These are phyloP conservation scores for Agrotis segetum DNA, from an alignment of 2,888 invertebrate genomes.

Conservation along the genomic window DNA sequence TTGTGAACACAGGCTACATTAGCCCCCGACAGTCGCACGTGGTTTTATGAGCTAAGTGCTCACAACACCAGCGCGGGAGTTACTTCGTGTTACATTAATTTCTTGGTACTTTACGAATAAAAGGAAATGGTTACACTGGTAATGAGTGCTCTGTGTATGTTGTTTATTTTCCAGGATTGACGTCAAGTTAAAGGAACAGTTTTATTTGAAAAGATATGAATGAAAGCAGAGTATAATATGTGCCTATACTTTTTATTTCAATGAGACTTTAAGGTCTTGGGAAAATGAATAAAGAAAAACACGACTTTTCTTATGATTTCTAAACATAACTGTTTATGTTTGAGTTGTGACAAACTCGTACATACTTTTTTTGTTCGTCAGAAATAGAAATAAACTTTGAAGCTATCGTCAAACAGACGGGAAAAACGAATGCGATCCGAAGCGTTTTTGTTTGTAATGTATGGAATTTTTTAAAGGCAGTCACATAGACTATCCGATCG, in stretches of 20 bases:
- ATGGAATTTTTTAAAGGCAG: no score
- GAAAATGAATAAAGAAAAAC: no score
- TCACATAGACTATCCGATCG: no score
- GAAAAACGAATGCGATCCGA: no score
- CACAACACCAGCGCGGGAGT: slow-evolving; percentile 8
- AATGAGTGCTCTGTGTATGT: not conserved
- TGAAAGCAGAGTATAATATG: no score
- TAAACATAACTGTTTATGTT: no score
- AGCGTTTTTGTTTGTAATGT: no score
- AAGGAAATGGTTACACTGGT: slow-evolving; percentile 3
- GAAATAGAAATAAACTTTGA: no score
- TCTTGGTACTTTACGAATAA: slow-evolving; percentile 4
- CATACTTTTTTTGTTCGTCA: no score
- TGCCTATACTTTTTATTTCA: not conserved
- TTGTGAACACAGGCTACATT: slow-evolving; percentile 51
- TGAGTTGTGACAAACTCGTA: no score
- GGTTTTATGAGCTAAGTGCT: slow-evolving; percentile 40
- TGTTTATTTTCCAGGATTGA: slow-evolving; percentile 13
- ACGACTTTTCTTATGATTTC: no score
- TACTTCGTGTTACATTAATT: slow-evolving; percentile 17
- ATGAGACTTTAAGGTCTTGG: not conserved
- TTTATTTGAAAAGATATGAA: not conserved
- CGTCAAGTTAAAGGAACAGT: not conserved
- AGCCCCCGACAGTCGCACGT: slow-evolving; percentile 22
- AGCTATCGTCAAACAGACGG: no score